Conservation (phyloP, 2,113 vertebrate species). For the Nothocercus nigrocapillus region DNA sequence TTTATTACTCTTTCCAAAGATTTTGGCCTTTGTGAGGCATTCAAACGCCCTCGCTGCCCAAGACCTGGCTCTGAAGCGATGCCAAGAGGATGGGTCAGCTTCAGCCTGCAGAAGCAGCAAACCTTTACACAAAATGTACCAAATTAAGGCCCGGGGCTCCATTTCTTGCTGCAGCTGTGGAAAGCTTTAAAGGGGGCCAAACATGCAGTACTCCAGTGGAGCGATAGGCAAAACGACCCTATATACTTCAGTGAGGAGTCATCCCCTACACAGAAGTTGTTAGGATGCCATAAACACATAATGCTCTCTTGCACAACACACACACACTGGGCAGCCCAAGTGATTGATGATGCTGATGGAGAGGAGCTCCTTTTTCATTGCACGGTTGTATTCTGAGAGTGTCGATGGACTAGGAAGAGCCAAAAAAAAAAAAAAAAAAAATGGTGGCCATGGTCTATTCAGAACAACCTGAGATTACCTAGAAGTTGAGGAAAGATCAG, state of each 20-base stretch:
- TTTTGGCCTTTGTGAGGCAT: neutral
- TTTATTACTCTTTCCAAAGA: neutral
- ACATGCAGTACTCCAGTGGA: neutral
- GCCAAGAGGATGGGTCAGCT: neutral
- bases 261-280: neutral
- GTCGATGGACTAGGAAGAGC: neutral
- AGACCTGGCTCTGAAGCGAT: neutral
- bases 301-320: neutral
- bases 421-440: slow-evolving; percentile 1
- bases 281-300: neutral
- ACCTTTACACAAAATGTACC: rapidly evolving
- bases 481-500: neutral
- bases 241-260: neutral
- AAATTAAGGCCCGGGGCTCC: neutral
- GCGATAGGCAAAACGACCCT: neutral
- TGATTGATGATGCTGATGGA: neutral
- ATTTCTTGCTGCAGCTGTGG: neutral
- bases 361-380: neutral
- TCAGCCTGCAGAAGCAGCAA: neutral
- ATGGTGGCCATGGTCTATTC: neutral
- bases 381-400: neutral
- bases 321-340: neutral
- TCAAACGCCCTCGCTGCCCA: neutral
- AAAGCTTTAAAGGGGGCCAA: neutral
- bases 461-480: neutral